Base-by-base conservation (phyloP, 2,888 invertebrate species). In the Himalopsyche anomala region DNA sequence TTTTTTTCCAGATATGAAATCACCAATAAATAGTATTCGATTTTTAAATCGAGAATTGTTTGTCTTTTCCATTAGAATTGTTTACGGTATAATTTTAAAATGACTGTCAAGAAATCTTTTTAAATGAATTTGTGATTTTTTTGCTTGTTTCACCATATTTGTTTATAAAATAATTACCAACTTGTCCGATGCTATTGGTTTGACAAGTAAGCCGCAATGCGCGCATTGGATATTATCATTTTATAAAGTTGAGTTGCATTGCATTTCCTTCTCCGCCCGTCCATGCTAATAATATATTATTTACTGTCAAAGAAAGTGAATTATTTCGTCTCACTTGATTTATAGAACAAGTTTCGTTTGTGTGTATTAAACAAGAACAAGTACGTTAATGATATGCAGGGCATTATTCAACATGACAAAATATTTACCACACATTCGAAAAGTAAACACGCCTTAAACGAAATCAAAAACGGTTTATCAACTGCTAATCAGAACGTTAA, bases 221-320 rank as follows among this genome's bases (percentile, higher is more conserved):
- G 51, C 51, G 51, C 51, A 51, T 15, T 51, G 12, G 51, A 51
- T 51, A 62, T 19, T 62, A 62, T 62, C 36, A 74, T 74, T 74
- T 74, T 74, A 74, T 36, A 74, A 36, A 36, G 38, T 38, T 5
- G 15, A 74, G 15, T 74, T 15, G 36, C 74, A 15, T 38, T 74
- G 74, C 74, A 74, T 74, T 74, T 74, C 74, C 74, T 74, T 74
- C 74, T 74, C 19, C 74, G 74, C 74, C 74, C 74, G 74, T 74
- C 15, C 74, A 74, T 74, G 36, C 74, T 74, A 74, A 74, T 74
- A 74, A 74, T 74, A 74, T 74, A 74, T 38, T 74, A 74, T 74
- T 74, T 38, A 38, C 74, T 74, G 74, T 74, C 74, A 74, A 74
- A 74, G 74, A 74, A 74, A 74, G 74, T 74, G 74, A 74, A 74